Base-by-base conservation (phyloP, 2,888 invertebrate species). In the Abrostola tripartita region DNA sequence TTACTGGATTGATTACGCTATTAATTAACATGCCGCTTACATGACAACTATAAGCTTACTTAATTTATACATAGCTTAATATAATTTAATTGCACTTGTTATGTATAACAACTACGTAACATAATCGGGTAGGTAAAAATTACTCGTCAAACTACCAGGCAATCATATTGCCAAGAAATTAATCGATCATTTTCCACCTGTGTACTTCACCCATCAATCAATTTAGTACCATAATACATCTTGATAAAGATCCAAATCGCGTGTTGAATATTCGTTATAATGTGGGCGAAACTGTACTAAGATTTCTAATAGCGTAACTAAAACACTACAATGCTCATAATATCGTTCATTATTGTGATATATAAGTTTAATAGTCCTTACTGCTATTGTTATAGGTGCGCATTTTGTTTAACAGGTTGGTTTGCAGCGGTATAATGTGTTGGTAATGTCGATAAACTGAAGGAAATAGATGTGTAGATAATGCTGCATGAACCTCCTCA, bases 391-490 rank as follows among this genome's bases (percentile, higher is more conserved):
- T 0, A 41, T 73, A 65, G 2, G 57, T 36, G 61, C 47, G 10
- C 35, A 10, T 67, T 60, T 71, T 14, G 12, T 12, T 51, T 38
- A 60, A 42, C 52, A 58, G 57, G 11, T 10, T 10, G 36, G n/a
- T 41, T 14, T 12, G 6, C 9, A 61, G 44, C 6, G 44, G 51
- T 37, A 65, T n/a, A 38, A 36, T 14, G n/a, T 1, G 42, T 52
- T 37, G 54, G 38, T n/a, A 7, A 38, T 51, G 24, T 36, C 57
- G 60, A 76, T 72, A 70, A 69, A 72, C 53, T 63, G 66, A 79
- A 81, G 85, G 83, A 84, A 84, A 83, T 65, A 78, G 66, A 77
- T 71, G 68, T 72, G 78, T 78, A 69, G 78, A 78, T 69, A 77
- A 81, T 72, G 56, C 65, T 50, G 61, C 64, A 65, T 54, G 51